A percentile compares a stretch with the other conserved stretches of the same genome.
Conservation (phyloP, 1,140 invertebrate species). For the Belonocnema kinseyi region DNA sequence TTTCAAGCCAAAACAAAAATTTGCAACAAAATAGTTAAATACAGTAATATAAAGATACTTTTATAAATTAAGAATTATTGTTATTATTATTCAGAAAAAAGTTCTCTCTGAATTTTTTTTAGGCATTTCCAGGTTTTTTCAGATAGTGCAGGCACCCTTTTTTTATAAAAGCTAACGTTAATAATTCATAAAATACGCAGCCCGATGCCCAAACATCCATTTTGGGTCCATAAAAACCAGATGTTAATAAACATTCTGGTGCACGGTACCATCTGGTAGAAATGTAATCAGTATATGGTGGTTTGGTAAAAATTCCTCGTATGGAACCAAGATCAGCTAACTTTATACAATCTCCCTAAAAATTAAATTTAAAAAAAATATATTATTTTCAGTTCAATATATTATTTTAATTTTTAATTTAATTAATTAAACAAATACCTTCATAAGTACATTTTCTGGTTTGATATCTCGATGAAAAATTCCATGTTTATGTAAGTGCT, state of each 20-base stretch:
- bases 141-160: too few relatives aligned
- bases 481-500: conserved; percentile 79
- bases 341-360: conserved; percentile 78
- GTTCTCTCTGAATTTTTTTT: too few relatives aligned
- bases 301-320: conserved; percentile 64
- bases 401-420: too few relatives aligned
- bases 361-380: too few relatives aligned
- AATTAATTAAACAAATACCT: conserved; percentile 56
- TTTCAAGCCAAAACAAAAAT: too few relatives aligned
- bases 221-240: conserved; percentile 81
- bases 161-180: conserved; percentile 73
- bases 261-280: conserved; percentile 84
- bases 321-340: conserved; percentile 73
- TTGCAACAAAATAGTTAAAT: too few relatives aligned
- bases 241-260: conserved; percentile 82
- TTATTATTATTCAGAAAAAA: too few relatives aligned
- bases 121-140: too few relatives aligned
- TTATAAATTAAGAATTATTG: too few relatives aligned
- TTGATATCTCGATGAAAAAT: conserved; percentile 84
- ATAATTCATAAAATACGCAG: conserved; percentile 83
- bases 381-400: too few relatives aligned
- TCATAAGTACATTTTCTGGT: conserved; percentile 83
- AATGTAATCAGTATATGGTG: conserved; percentile 84
- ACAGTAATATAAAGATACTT: too few relatives aligned
- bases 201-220: conserved; percentile 85